Percentiles rank a stretch among this genome's conserved stretches.
Evolutionary conservation across 2,797 vertebrate species (phyloP).

Genomic region (Eulemur albifrons): DNA sequence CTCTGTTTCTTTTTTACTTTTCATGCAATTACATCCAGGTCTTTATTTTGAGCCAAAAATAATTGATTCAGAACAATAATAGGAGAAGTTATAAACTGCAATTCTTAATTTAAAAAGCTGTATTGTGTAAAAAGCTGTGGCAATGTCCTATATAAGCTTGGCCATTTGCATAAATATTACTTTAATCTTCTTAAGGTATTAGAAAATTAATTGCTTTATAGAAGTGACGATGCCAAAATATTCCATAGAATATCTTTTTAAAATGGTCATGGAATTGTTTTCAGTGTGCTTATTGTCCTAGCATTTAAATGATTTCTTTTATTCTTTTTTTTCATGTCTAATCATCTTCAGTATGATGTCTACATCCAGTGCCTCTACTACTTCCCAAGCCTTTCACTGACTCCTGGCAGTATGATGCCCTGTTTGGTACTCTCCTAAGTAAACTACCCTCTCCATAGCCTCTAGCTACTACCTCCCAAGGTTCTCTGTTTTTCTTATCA

Average conservation of each 20-base stretch:
- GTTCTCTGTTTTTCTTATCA: not conserved
- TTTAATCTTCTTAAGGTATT: constrained; percentile 47
- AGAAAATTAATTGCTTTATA: constrained; percentile 57
- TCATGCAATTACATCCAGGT: not conserved
- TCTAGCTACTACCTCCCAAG: not conserved
- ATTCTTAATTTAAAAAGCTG: not conserved
- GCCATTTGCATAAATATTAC: constrained; percentile 49
- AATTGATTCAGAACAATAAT: not conserved
- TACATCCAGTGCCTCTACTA: not conserved
- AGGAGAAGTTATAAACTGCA: not conserved
- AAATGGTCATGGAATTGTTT: constrained; percentile 8
- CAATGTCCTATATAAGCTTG: constrained; percentile 25
- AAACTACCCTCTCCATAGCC: not conserved
- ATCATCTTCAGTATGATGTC: not conserved
- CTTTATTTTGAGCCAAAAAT: constrained; percentile 39
- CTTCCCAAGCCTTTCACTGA: not conserved
- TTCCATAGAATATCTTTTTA: not conserved
- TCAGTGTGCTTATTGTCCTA: not conserved
- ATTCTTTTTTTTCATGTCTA: not conserved
- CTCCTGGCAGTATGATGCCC: not conserved
- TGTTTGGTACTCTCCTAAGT: not conserved
- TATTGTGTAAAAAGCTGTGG: not conserved
- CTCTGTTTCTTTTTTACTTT: constrained; percentile 44
- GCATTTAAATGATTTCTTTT: constrained; percentile 1
- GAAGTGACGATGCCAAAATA: constrained; percentile 13